Conservation (phyloP, 2,888 invertebrate species). For the Tineola bisselliella region DNA sequence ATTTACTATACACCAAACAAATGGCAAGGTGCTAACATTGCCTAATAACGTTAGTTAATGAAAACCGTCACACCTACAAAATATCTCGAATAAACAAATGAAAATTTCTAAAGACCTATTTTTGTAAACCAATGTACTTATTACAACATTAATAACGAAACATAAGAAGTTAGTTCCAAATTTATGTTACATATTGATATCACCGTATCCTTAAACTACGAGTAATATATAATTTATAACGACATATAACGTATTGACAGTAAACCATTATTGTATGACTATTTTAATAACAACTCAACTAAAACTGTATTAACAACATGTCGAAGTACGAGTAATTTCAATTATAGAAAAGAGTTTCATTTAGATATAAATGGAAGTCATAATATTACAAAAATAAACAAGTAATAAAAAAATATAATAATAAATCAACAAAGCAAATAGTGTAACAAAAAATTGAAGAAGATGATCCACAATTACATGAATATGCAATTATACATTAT, state of each 20-base stretch:
- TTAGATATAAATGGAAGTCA: not conserved
- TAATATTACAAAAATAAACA: not conserved
- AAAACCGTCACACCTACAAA: constrained; percentile 3
- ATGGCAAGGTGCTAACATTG: not conserved
- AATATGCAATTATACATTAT: constrained; percentile 1
- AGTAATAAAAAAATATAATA: not conserved
- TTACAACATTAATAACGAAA: too few relatives aligned
- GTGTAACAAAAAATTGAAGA: not conserved
- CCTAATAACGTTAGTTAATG: constrained; percentile 4
- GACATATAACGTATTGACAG: too few relatives aligned
- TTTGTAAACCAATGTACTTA: too few relatives aligned
- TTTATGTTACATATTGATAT: too few relatives aligned
- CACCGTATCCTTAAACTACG: too few relatives aligned
- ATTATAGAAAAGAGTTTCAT: not conserved
- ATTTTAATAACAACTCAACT: too few relatives aligned
- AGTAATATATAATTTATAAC: too few relatives aligned
- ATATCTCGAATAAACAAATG: not conserved
- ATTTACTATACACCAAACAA: not conserved
- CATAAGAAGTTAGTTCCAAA: too few relatives aligned
- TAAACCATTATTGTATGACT: too few relatives aligned
- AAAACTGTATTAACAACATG: too few relatives aligned
- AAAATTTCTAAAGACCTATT: too few relatives aligned
- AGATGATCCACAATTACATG: not conserved
- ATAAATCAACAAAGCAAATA: not conserved
- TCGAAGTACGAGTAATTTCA: not conserved